Evolutionary conservation across 1,140 invertebrate genomes (phyloP).

Genomic region (Heliothis virescens): DNA sequence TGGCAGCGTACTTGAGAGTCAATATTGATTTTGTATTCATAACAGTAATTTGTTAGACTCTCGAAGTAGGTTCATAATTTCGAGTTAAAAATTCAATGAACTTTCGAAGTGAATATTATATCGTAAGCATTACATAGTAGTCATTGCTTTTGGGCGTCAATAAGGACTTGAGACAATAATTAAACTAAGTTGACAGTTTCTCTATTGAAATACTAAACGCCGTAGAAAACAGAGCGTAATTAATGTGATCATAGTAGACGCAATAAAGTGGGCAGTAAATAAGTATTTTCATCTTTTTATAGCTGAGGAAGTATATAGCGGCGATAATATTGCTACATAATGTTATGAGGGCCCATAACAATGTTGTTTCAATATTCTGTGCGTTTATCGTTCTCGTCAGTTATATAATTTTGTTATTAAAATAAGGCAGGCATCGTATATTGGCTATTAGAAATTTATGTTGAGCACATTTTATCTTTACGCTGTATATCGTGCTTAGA

Average conservation of each 20-base stretch:
- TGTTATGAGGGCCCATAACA: conserved; percentile 57
- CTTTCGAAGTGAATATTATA: conserved; percentile 19
- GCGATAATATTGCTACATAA: conserved; percentile 65
- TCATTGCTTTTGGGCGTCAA: neutral
- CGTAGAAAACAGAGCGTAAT: conserved; percentile 60
- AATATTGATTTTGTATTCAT: conserved; percentile 56
- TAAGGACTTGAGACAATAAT: conserved; percentile 6
- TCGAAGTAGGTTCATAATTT: conserved; percentile 11
- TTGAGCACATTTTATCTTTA: neutral
- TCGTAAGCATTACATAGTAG: neutral
- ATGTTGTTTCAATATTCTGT: conserved; percentile 62
- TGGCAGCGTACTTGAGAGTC: conserved; percentile 47
- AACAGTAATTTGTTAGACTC: conserved; percentile 1
- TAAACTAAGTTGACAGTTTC: conserved; percentile 4
- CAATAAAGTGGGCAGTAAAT: conserved; percentile 74
- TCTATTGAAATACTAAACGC: conserved; percentile 67
- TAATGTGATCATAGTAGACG: conserved; percentile 66
- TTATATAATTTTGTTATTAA: conserved; percentile 41
- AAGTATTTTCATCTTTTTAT: conserved; percentile 76
- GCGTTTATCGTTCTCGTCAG: conserved; percentile 55
- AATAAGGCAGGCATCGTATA: conserved; percentile 22
- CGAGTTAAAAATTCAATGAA: conserved; percentile 10
- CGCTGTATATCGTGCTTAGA: neutral
- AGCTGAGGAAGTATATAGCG: conserved; percentile 56
- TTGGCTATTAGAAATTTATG: conserved; percentile 20